Conservation (phyloP, 2,113 vertebrate species). For the Tylochromis polylepis region DNA sequence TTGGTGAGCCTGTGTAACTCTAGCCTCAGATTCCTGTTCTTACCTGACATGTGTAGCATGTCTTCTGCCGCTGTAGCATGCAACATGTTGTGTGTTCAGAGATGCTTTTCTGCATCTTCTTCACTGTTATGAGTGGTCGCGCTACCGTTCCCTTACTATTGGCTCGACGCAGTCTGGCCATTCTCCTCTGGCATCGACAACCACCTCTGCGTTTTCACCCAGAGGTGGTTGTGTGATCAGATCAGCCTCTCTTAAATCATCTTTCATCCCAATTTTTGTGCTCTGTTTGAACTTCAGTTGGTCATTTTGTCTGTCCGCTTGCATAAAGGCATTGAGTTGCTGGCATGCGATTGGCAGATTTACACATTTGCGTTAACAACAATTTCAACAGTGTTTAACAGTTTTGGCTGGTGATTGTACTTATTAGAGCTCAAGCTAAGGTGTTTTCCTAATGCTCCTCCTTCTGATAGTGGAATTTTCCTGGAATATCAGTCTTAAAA, state of each 20-base stretch:
- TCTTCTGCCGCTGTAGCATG: rapidly evolving
- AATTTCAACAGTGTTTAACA: neutral
- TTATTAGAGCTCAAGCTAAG: neutral
- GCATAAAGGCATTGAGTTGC: neutral
- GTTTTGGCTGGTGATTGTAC: neutral
- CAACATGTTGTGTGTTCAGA: rapidly evolving
- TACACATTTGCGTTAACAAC: neutral
- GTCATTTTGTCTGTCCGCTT: neutral
- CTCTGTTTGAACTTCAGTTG: neutral
- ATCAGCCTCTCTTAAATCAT: neutral
- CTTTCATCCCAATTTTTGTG: neutral
- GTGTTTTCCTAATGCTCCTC: neutral
- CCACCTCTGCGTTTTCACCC: neutral
- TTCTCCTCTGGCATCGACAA: neutral
- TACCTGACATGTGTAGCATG: rapidly evolving
- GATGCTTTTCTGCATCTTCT: neutral
- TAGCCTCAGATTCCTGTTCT: neutral
- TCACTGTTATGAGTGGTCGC: rapidly evolving
- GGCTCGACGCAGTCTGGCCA: neutral
- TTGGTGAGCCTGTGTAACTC: neutral
- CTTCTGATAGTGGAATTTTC: neutral
- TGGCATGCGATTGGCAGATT: neutral
- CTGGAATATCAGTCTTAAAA: rapidly evolving
- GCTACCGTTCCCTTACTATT: neutral
- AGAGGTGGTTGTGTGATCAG: neutral